Percentiles rank a stretch among this genome's conserved stretches.
Evolutionary conservation across 2,797 vertebrate species (phyloP).

Genomic region (Periophthalmus magnuspinnatus): DNA sequence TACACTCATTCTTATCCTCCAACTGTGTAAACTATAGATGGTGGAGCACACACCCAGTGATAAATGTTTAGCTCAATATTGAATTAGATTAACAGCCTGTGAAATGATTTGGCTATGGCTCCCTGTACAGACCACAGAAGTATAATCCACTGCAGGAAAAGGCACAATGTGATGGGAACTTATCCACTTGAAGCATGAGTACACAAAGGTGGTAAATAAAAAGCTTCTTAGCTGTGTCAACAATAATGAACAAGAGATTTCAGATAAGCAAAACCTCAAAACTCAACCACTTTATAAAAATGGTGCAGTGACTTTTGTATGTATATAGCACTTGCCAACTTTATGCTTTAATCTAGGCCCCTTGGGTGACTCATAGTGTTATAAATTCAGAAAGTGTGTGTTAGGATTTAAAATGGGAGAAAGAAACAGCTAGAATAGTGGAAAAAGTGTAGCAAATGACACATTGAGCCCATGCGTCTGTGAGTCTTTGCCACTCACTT

Average conservation of each 20-base stretch:
- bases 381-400: slow-evolving; percentile 2
- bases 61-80: slow-evolving; percentile 21
- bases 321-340: slow-evolving; percentile 5
- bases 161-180: slow-evolving; percentile 6
- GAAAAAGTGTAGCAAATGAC: background rate
- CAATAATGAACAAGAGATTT: background rate
- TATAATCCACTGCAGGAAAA: background rate
- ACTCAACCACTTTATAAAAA: background rate
- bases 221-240: background rate
- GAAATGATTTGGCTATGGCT: slow-evolving; percentile 9
- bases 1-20: background rate
- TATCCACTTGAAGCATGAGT: background rate
- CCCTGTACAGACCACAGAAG: slow-evolving; percentile 9
- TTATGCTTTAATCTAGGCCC: background rate
- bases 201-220: slow-evolving; percentile 3
- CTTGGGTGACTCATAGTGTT: background rate
- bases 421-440: background rate
- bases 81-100: slow-evolving; percentile 31
- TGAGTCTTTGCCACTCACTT: background rate
- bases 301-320: background rate
- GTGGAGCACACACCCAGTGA: slow-evolving; percentile 12
- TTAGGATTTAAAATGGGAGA: background rate
- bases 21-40: background rate
- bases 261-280: background rate
- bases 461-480: background rate